Evolutionary conservation across 2,888 invertebrate species (phyloP), one percentile per base, ranked within the genome.

Genomic region (Melipona bicolor): DNA sequence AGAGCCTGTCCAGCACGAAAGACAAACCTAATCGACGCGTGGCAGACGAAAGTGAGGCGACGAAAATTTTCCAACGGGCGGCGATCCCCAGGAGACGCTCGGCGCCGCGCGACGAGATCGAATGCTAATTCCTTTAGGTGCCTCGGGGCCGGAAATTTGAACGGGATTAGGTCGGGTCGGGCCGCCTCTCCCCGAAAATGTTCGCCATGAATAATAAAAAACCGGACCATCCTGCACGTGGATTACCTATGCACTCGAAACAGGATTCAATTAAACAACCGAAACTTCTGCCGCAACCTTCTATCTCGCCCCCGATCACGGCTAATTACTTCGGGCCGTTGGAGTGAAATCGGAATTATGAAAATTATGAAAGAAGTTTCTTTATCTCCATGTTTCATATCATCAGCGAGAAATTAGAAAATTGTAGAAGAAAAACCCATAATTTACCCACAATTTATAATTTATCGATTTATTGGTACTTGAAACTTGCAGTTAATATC

Each of bases 61-160:
- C 61, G 86, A 77, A 79, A 89, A 84, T 89, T 89, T 89, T 89
- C 83, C 75, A 77, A 68, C 75, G 62, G 24, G 21, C 80, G 62
- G 56, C 43, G 77, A 65, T 79, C 84, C 90, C 90, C 90, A 79
- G 50, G 91, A 81, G 88, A 79, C 74, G 77, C 74, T 82, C 72
- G 69, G 74, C 76, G 72, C 81, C 69, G 86, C 86, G 76, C 87
- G 82, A 81, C 87, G 90, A 92, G 91, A 92, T 92, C 91, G 91
- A 92, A 92, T 92, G 92, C 91, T 92, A 92, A 92, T 92, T 91
- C 91, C 91, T 92, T 91, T 91, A 91, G 91, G 91, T 88, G 88
- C 90, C 86, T 85, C 88, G 88, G 87, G 89, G 86, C 89, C 91
- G 90, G 92, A 92, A 92, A 91, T 92, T 92, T 91, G 87, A 89